phyloP scores from a whole-genome alignment of 2,797 vertebrate genomes.

The Labroides dimidiatus region DNA sequence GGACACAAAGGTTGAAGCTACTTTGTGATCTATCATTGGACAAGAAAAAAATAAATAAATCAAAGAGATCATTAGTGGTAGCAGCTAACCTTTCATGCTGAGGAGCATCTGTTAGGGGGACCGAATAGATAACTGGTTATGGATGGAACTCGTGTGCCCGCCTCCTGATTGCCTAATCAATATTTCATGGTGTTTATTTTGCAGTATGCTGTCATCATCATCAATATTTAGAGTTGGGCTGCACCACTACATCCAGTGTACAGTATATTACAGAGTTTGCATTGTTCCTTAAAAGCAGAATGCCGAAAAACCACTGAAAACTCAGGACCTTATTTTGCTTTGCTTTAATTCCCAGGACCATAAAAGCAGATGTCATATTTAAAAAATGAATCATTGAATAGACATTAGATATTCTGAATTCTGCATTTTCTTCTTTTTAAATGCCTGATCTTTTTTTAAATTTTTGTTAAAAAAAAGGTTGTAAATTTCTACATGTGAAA shows the following conservation, averaged over 20 bases:
- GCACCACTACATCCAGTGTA: not conserved
- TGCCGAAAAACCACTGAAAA: no score
- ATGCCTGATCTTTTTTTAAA: no score
- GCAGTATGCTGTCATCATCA: conserved; percentile 27
- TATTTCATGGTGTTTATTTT: conserved; percentile 58
- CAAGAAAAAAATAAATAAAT: not conserved
- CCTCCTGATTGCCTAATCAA: conserved; percentile 51
- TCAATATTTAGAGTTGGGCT: conserved; percentile 21
- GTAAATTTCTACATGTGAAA: no score
- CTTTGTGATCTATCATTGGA: conserved; percentile 22
- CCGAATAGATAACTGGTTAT: conserved; percentile 40
- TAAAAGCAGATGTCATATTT: no score
- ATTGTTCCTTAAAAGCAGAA: no score
- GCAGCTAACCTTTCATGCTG: conserved; percentile 39
- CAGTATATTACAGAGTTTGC: not conserved
- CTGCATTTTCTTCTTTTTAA: no score
- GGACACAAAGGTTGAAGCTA: conserved; percentile 39
- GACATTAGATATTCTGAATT: no score
- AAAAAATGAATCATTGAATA: no score
- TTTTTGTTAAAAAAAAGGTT: no score
- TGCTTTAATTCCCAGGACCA: no score
- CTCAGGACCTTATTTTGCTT: no score
- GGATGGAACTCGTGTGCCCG: conserved; percentile 22
- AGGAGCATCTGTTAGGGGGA: conserved; percentile 39
- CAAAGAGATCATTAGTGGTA: conserved; percentile 33